Evolutionary conservation across 2,888 invertebrate species (phyloP), one percentile per base, ranked within the genome.

Genomic region (Eurytoma adleriae): DNA sequence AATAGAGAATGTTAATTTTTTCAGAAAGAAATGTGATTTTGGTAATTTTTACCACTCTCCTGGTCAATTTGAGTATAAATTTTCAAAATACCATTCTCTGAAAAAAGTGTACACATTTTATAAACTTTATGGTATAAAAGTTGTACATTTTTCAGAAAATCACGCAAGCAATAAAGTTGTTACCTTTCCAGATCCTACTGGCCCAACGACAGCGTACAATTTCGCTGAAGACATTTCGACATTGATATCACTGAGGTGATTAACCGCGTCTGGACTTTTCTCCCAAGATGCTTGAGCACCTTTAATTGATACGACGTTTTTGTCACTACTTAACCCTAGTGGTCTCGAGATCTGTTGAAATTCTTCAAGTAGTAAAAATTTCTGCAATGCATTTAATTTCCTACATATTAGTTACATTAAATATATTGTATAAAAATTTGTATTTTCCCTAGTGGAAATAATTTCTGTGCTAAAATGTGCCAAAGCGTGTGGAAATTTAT

Each of bases 141-240:
- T 50, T 50, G 12, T 50, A 4, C 12, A 50, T 50, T 12, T 50
- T 12, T 12, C 12, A 12, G 12, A 50, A 50, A 50, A 50, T 50
- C 4, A 50, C 4, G 4, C 50, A 7, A 56, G 56, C 24, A 56
- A 20, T n/a, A 10, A 12, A 24, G 48, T 27, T 50, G 80, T 72
- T 86, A 93, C 93, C 91, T 96, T 98, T 86, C 98, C 98, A 40
- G 96, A 93, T 13, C 98, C 98, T 16, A 98, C 97, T 0, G 96
- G 94, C 13, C 98, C 98, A 80, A 98, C 95, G n/a, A 98, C 92
- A 2, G 96, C 96, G 84, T 96, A 94, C 71, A 94, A 91, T 86
- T 94, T 93, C 40, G 92, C 91, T 82, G 92, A 92, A 7, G 92
- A 91, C 2, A 95, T 91, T 0, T 91, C 90, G 12, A 95, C 85